These are phyloP conservation scores for human (Homo sapiens) DNA, from an alignment of 2,113 vertebrate species.

Conservation along the genomic window GRCh38 chr14:59829501-59830000, in stretches of 20 bases:
- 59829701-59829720: not conserved
- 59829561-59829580: not conserved
- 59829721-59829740: not conserved
- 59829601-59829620: not conserved
- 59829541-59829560: not conserved
- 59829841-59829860: not conserved
- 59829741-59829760: fast-evolving
- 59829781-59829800: not conserved
- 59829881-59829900: not conserved
- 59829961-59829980: not conserved
- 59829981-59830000: not conserved
- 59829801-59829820: not conserved
- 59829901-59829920: not conserved
- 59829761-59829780: not conserved
- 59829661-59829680: not conserved
- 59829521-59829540: not conserved
- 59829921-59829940: not conserved
- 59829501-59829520: not conserved
- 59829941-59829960: not conserved
- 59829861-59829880: not conserved
- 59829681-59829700: not conserved
- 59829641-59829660: not conserved
- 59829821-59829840: not conserved
- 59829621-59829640: not conserved
- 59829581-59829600: not conserved